Evolutionary conservation across 2,888 invertebrate genomes (phyloP), one percentile per base, ranked within the genome.

Genomic region (Cheilosia grossa): DNA sequence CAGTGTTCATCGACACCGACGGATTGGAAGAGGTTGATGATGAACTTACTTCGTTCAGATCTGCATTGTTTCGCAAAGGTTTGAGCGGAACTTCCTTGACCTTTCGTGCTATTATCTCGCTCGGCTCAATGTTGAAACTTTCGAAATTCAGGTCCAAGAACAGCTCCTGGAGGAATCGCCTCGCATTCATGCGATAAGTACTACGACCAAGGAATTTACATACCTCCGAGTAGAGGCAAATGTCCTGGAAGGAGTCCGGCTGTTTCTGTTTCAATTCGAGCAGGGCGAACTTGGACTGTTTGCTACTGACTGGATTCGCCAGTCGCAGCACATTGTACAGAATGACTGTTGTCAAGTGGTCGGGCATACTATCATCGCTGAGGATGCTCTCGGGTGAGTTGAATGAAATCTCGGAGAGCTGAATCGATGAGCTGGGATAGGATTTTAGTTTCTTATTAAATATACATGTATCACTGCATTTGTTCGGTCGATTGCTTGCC

Each of bases 151-250:
- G 93, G 90, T 98, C 98, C 64, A 97, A 93, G 92, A 99, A 99
- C 44, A 99, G 93, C 91, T 99, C 99, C 91, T 99, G 98, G 37
- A 99, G 93, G 91, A 98, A 97, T 73, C 98, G 94, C 13, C 98
- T 94, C 2, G 97, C 95, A 82, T 94, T 94, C 89, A 98, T 93
- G 89, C 97, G 94, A 92, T 97, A 98, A 53, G 96, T 95, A 90
- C 95, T 96, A 69, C 94, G 94, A 0, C 96, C 95, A 73, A 98
- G 93, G 74, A 97, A 93, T 83, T 94, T 95, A 90, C 97, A 96
- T 15, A 98, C 95, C 91, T 99, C 98, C 0, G 98, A 98, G 93
- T 98, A 99, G 19, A 98, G 94, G 92, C 99, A 99, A 79, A 97
- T 93, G 90, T 97, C 97, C 92, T 97, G 95, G 92, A 96, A 96